A percentile compares a stretch with the other conserved stretches of the same genome.
phyloP scores from a whole-genome alignment of 2,888 invertebrate genomes.

The Pyrrhia umbra region DNA sequence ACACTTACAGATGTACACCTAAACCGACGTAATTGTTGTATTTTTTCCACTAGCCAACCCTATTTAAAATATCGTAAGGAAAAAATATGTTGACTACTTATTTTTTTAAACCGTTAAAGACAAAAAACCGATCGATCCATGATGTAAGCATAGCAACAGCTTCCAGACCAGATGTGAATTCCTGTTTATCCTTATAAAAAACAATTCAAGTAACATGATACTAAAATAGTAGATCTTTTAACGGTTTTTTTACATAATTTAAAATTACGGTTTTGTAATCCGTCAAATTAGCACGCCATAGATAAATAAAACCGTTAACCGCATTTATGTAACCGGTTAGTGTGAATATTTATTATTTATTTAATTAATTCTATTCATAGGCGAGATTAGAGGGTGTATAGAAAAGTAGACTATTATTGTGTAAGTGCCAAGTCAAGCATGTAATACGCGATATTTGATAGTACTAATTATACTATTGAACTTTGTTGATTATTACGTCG shows the following conservation, averaged over 20 bases:
- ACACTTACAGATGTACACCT: no score
- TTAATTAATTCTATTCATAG: constrained; percentile 46
- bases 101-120: constrained; percentile 19
- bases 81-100: constrained; percentile 15
- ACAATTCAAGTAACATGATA: not conserved
- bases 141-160: constrained; percentile 48
- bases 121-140: constrained; percentile 19
- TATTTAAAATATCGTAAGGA: not conserved
- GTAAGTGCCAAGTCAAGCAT: constrained; percentile 32
- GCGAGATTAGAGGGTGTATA: constrained; percentile 30
- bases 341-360: constrained; percentile 31
- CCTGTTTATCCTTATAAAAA: constrained; percentile 27
- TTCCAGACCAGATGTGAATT: constrained; percentile 41
- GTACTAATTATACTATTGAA: not conserved
- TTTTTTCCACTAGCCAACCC: not conserved
- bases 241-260: constrained; percentile 56
- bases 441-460: constrained; percentile 20
- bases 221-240: not conserved
- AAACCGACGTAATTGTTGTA: not conserved
- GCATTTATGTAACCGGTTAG: constrained; percentile 41
- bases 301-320: constrained; percentile 41
- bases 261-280: constrained; percentile 46
- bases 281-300: constrained; percentile 30
- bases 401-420: constrained; percentile 32
- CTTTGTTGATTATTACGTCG: not conserved